Evolutionary conservation across 2,888 invertebrate genomes (phyloP).

Genomic region (Pristionchus arcanus): DNA sequence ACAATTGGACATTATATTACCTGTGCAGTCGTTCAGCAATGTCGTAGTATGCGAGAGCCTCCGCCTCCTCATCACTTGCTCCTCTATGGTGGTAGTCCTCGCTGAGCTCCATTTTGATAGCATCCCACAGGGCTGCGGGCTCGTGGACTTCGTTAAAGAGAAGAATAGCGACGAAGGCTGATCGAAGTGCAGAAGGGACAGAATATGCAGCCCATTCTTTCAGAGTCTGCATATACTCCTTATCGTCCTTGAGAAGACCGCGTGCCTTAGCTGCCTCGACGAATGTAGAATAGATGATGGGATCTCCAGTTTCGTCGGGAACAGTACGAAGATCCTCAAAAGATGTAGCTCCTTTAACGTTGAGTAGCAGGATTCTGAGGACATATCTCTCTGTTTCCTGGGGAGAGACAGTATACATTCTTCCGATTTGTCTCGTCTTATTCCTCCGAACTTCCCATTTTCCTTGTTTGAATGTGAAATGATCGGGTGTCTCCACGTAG

Average conservation of each 20-base stretch:
- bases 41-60: neutral
- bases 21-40: slow-evolving; percentile 55
- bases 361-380: slow-evolving; percentile 55
- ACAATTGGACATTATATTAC: too few relatives aligned
- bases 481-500: neutral
- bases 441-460: slow-evolving; percentile 45
- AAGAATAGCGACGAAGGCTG: slow-evolving; percentile 16
- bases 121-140: neutral
- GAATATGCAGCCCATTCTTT: slow-evolving; percentile 53
- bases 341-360: slow-evolving; percentile 34
- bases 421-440: slow-evolving; percentile 24
- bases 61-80: neutral
- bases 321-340: slow-evolving; percentile 56
- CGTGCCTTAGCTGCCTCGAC: slow-evolving; percentile 56
- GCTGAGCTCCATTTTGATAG: slow-evolving; percentile 34
- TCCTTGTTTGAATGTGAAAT: slow-evolving; percentile 43
- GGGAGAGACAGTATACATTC: slow-evolving; percentile 58
- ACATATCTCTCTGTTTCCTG: slow-evolving; percentile 57
- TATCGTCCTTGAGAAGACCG: slow-evolving; percentile 57
- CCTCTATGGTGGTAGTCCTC: neutral
- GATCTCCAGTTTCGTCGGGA: neutral
- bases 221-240: slow-evolving; percentile 32
- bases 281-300: slow-evolving; percentile 45
- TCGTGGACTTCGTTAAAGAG: slow-evolving; percentile 13
- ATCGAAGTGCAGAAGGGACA: neutral